These are phyloP conservation scores for Diadema setosum DNA, from an alignment of 35 echinoderm and acorn worm species.

Conservation along the genomic window DNA sequence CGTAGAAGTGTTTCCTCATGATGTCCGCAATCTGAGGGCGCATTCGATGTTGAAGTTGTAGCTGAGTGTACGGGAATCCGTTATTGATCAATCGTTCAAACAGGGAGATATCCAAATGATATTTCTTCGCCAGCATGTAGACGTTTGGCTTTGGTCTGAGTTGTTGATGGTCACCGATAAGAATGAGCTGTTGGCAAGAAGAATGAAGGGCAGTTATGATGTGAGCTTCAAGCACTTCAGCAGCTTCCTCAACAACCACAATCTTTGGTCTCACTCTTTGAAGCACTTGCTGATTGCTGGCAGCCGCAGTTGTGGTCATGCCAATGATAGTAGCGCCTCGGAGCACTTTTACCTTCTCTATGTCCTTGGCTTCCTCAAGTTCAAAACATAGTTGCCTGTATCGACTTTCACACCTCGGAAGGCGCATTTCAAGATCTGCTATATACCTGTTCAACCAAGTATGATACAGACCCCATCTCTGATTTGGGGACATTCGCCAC, in stretches of 20 bases:
- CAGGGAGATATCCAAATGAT: constrained; percentile 28
- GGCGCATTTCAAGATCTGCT: neutral
- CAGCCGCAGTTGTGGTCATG: constrained; percentile 58
- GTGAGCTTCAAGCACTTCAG: constrained; percentile 40
- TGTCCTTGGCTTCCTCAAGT: neutral
- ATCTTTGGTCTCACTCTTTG: constrained; percentile 29
- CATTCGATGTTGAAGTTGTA: constrained; percentile 44
- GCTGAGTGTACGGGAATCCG: neutral
- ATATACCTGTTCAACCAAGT: constrained; percentile 44
- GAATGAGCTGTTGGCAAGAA: constrained; percentile 54
- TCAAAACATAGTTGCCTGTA: neutral
- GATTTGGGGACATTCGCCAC: constrained; percentile 8
- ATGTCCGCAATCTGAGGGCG: constrained; percentile 30
- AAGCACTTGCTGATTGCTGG: constrained; percentile 15
- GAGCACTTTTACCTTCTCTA: neutral
- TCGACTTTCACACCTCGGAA: neutral
- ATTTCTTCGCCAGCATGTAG: constrained; percentile 16
- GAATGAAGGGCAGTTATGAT: constrained; percentile 7
- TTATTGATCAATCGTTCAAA: constrained; percentile 52
- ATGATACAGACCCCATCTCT: constrained; percentile 75
- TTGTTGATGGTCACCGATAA: constrained; percentile 70
- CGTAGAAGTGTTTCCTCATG: constrained; percentile 65
- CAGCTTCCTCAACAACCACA: constrained; percentile 58
- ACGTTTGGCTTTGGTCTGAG: constrained; percentile 41
- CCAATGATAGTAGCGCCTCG: constrained; percentile 24